A percentile compares a stretch with the other conserved stretches of the same genome.
These are phyloP conservation scores for Labeo rohita DNA, from an alignment of 2,113 vertebrate species.

Conservation along the genomic window DNA sequence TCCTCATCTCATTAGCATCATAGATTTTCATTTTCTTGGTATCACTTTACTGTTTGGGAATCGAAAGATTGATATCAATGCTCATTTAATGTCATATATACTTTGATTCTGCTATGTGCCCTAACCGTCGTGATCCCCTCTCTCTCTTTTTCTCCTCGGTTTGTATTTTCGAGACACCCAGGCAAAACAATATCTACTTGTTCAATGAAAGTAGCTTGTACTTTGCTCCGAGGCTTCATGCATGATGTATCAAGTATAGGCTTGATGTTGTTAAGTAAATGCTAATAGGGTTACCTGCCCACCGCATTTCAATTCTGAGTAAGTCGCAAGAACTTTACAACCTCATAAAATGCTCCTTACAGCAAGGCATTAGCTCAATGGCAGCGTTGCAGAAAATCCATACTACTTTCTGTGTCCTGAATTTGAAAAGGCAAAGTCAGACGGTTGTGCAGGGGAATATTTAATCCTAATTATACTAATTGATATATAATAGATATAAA, in stretches of 20 bases:
- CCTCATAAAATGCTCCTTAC: conserved; percentile 40
- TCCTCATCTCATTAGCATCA: conserved; percentile 53
- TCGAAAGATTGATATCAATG: background rate
- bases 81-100: background rate
- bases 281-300: conserved; percentile 48
- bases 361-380: conserved; percentile 32
- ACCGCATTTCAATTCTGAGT: conserved; percentile 46
- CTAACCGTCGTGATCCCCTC: conserved; percentile 29
- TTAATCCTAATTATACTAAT: background rate
- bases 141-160: conserved; percentile 12
- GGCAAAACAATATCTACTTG: conserved; percentile 49
- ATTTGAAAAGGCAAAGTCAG: conserved; percentile 2
- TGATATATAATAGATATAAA: background rate
- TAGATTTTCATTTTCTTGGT: conserved; percentile 44
- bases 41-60: conserved; percentile 23
- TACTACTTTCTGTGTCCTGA: conserved; percentile 11
- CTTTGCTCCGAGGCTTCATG: conserved; percentile 55
- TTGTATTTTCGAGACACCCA: conserved; percentile 44
- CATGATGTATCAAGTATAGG: conserved; percentile 53
- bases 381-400: conserved; percentile 3
- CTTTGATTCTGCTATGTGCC: conserved; percentile 25
- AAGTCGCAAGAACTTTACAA: conserved; percentile 41
- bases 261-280: conserved; percentile 52
- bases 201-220: conserved; percentile 52
- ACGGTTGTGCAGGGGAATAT: background rate